Conservation (phyloP, 2,888 invertebrate genomes). For the Baronia brevicornis region DNA sequence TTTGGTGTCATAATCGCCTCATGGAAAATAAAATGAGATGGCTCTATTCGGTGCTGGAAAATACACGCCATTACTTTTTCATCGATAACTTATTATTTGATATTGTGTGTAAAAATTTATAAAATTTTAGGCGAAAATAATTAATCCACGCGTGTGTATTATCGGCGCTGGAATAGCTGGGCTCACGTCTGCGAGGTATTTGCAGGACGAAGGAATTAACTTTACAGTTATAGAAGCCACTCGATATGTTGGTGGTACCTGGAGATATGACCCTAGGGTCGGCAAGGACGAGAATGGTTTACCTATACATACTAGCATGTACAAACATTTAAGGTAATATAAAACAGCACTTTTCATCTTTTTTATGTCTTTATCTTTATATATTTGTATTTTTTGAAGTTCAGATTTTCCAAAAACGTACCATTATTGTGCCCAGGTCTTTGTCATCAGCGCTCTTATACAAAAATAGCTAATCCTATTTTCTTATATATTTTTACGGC, state of each 20-base stretch:
- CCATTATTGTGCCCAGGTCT: too few relatives aligned
- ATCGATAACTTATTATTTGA: constrained; percentile 1
- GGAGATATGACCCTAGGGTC: constrained; percentile 62
- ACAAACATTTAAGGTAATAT: constrained; percentile 77
- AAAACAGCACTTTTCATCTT: background rate
- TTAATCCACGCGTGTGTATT: constrained; percentile 46
- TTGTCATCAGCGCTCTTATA: too few relatives aligned
- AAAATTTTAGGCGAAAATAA: constrained; percentile 16
- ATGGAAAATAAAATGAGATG: too few relatives aligned
- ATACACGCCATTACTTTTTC: too few relatives aligned
- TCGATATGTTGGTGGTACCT: constrained; percentile 56
- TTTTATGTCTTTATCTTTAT: background rate
- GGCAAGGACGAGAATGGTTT: constrained; percentile 74
- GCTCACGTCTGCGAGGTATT: constrained; percentile 48
- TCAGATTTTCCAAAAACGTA: too few relatives aligned
- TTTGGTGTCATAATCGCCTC: too few relatives aligned
- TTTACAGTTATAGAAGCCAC: constrained; percentile 59
- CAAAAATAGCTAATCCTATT: too few relatives aligned
- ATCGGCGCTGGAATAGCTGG: constrained; percentile 65
- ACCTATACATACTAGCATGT: constrained; percentile 81
- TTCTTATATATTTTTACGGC: too few relatives aligned
- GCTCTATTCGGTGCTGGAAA: too few relatives aligned
- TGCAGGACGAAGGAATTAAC: constrained; percentile 50
- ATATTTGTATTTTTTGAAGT: too few relatives aligned
- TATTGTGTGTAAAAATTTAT: background rate